These are phyloP conservation scores for Drosophila meridionalis DNA, from an alignment of 2,888 invertebrate species.

Conservation along the genomic window DNA sequence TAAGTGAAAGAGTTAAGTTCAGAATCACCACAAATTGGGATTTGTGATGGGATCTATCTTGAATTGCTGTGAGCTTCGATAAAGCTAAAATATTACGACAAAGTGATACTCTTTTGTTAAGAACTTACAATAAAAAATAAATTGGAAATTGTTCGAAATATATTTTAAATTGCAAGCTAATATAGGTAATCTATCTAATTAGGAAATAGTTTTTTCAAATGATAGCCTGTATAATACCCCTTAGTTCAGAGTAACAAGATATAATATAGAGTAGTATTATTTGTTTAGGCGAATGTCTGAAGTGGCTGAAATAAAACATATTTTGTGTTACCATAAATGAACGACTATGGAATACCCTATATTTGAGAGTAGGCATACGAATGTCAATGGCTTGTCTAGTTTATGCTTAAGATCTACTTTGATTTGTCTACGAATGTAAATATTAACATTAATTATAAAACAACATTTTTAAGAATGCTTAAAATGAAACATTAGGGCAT, in stretches of 20 bases:
- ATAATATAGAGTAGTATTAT: background rate
- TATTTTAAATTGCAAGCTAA: no score
- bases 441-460: background rate
- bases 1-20: no score
- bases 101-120: no score
- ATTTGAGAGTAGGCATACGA: background rate
- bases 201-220: background rate
- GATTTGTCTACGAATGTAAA: no score
- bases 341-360: background rate
- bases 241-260: background rate
- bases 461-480: background rate
- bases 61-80: no score
- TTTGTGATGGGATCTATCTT: no score
- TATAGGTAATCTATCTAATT: background rate
- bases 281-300: constrained; percentile 8
- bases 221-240: constrained; percentile 9
- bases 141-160: no score
- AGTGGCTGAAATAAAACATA: background rate
- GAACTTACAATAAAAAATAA: no score
- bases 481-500: background rate
- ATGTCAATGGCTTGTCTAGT: background rate
- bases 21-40: no score
- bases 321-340: background rate
- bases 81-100: no score
- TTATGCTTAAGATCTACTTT: background rate